Evolutionary conservation across 1,140 invertebrate genomes (phyloP), one percentile per base, ranked within the genome.

Genomic region (Dinoponera quadriceps): DNA sequence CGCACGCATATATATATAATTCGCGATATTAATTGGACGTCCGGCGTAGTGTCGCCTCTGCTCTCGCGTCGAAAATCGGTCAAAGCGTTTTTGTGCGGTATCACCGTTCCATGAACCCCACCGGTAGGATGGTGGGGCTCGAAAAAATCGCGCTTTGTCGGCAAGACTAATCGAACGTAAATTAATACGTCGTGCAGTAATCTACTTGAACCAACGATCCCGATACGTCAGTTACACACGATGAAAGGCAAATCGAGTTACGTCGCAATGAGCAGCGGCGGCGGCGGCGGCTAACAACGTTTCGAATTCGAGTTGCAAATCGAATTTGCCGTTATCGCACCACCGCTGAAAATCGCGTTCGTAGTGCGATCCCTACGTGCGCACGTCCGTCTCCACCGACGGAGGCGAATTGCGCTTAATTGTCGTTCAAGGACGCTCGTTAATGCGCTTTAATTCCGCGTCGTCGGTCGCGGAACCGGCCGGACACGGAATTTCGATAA

Each of bases 231-330:
- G 75, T 71, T 80, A 80, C 75, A 80, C 75, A 38, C 75, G 65
- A 71, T 71, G 75, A 80, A 80, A 80, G 75, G 66, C 65, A 80
- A 80, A 80, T 80, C 65, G 65, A 44, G 59, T 80, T 80, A 80
- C 59, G 75, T 80, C 38, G 75, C 51, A 71, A 80, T 80, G 75
- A 80, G 65, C 75, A 69, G 57, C 69, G 25, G 49, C 49, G 25
- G 49, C 69, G 38, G 57, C 72, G 29, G 62, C 33, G 25, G 65
- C 75, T 80, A 80, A 80, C 75, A 54, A 74, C 27, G 78, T 74
- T 82, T 82, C 69, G 78, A 82, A 82, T 82, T 82, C 69, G 78
- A 60, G 78, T 82, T 22, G 68, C 48, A 73, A 82, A 82, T 74
- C 71, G 57, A 82, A 82, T 82, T 73, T 74, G 78, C 44, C 69